Evolutionary conservation across 2,113 vertebrate genomes (phyloP), one percentile per base, ranked within the genome.

Genomic region (Sinosuthora webbiana): DNA sequence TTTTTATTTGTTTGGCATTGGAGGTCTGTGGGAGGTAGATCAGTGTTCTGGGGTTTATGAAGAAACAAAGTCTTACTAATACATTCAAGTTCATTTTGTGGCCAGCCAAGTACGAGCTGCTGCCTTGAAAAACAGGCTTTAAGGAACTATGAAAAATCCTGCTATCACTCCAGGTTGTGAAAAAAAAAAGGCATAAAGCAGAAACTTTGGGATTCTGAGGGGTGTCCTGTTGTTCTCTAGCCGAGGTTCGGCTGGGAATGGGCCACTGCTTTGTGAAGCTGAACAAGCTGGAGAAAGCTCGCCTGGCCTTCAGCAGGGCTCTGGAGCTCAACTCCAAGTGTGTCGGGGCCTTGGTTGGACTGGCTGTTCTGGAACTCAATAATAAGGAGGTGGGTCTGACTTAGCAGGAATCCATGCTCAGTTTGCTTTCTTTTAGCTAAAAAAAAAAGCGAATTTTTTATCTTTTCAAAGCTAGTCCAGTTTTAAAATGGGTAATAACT

Each of bases 251-350:
- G 62, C 95, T 99, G 69, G 99, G 99, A 42, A 99, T 99, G 99
- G 99, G 99, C 63, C 99, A 99, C 96, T 99, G 99, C 96, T 99
- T 99, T 13, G 99, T 99, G 83, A 99, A 99, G 86, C 98, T 99
- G 71, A 99, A 98, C 97, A 99, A 99, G 96, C 92, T 99, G 95
- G 99, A 99, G 91, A 99, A 99, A 96, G 99, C 99, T 90, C 99
- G 99, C 24, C 79, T 99, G 77, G 99, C 99, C 0, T 99, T 99
- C 84, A 98, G 99, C 89, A 98, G 99, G 83, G 99, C 99, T 53
- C 98, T 99, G 67, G 99, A 99, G 88, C 99, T 99, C 19, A 99
- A 99, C 86, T 99, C 99, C 15, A 99, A 99, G 90, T 99, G 99
- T 17, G 99, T 99, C 8, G 99, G 99, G 52, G 99, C 99, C 27